Evolutionary conservation across 2,888 invertebrate species (phyloP).

Genomic region (Aricia artaxerxes): DNA sequence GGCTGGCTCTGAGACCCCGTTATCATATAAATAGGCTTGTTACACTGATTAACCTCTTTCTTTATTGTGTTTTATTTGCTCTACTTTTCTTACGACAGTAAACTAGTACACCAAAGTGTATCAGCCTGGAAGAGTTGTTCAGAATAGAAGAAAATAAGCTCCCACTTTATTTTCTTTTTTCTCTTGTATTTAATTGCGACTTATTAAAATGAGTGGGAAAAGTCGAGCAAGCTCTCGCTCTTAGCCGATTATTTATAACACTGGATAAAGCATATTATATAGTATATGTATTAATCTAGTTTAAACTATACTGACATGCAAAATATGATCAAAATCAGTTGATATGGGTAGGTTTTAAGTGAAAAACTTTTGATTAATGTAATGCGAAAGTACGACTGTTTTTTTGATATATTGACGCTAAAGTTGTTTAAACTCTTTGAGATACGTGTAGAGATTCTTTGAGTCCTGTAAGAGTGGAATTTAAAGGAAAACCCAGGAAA

Average conservation of each 20-base stretch:
- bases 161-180: not conserved
- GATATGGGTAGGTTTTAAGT: no score
- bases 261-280: no score
- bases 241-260: not conserved
- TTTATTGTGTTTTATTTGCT: not conserved
- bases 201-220: not conserved
- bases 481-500: not conserved
- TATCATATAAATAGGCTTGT: not conserved
- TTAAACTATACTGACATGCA: no score
- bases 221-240: not conserved
- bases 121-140: not conserved
- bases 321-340: no score
- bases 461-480: not conserved
- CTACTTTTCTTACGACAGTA: not conserved
- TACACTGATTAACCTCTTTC: not conserved
- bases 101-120: not conserved
- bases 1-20: not conserved
- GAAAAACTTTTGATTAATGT: no score
- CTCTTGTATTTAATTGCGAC: not conserved
- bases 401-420: no score
- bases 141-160: not conserved
- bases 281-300: no score
- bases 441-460: not conserved
- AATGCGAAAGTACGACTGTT: no score
- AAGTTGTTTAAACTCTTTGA: no score